phyloP scores from a whole-genome alignment of 2,888 invertebrate species.

The Noctua pronuba region DNA sequence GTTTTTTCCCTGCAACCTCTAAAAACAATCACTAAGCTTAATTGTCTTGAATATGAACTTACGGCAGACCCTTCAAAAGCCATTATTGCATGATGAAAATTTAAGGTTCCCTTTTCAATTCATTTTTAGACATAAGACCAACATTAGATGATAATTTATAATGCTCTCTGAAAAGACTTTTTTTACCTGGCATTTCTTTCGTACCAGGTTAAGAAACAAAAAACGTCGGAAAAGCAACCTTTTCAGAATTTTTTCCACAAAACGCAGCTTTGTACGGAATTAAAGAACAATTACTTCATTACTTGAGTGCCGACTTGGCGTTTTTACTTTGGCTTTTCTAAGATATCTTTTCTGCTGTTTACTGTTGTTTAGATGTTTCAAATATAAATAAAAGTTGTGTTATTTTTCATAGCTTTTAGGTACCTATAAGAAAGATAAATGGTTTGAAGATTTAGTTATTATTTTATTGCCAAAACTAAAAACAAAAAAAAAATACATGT shows the following conservation, averaged over 20 bases:
- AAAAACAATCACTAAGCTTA: background rate
- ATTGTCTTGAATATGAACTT: background rate
- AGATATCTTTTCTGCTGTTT: constrained; percentile 33
- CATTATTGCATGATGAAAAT: background rate
- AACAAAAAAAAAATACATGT: too few relatives aligned
- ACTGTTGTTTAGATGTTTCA: constrained; percentile 1
- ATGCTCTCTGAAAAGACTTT: background rate
- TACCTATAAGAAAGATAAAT: constrained; percentile 3
- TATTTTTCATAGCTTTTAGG: constrained; percentile 14
- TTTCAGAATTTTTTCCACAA: constrained; percentile 39
- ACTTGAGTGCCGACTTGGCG: constrained; percentile 52
- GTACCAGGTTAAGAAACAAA: constrained; percentile 21
- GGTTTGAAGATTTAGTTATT: background rate
- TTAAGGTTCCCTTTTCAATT: background rate
- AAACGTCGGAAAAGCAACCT: constrained; percentile 25
- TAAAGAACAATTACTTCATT: constrained; percentile 59
- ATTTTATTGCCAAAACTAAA: constrained; percentile 9
- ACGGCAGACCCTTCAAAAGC: background rate
- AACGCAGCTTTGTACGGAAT: constrained; percentile 39
- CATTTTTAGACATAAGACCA: background rate
- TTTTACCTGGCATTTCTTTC: constrained; percentile 8
- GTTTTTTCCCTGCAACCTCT: background rate
- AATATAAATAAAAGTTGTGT: constrained; percentile 6
- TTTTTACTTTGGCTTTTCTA: constrained; percentile 32
- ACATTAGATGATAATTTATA: constrained; percentile 16